phyloP scores from a whole-genome alignment of 1,140 invertebrate genomes.

The Euura saliciscinereae region DNA sequence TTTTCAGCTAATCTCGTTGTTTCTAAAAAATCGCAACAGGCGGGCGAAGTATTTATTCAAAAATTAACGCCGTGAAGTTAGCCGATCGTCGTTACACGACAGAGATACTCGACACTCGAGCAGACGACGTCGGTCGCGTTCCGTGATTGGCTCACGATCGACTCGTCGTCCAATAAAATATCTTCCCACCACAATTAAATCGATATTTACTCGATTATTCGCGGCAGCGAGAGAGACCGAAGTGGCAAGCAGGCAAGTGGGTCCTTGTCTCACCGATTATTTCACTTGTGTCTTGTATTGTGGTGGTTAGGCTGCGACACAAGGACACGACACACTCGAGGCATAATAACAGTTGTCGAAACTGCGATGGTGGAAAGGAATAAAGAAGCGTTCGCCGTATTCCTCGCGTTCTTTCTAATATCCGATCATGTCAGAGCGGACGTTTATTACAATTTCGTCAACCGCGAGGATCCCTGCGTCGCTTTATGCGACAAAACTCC shows the following conservation, averaged over 20 bases:
- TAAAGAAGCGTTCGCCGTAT: constrained; percentile 17
- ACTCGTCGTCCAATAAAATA: constrained; percentile 20
- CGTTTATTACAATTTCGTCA: constrained; percentile 37
- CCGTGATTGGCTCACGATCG: too few species aligned
- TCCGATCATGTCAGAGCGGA: constrained; percentile 27
- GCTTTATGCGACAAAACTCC: constrained; percentile 45
- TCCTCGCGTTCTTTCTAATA: constrained; percentile 22
- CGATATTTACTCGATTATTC: constrained; percentile 37
- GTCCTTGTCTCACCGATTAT: not conserved
- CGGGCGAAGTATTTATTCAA: too few species aligned
- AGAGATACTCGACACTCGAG: not conserved
- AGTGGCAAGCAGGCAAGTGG: not conserved
- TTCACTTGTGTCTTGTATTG: not conserved
- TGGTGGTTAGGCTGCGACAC: not conserved
- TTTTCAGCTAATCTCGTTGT: too few species aligned
- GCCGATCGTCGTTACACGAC: not conserved
- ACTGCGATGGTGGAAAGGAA: constrained; percentile 24
- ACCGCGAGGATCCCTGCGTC: constrained; percentile 46
- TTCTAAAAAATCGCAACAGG: too few species aligned
- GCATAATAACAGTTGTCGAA: not conserved
- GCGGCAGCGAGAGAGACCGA: not conserved
- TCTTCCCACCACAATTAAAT: constrained; percentile 33
- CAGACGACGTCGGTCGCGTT: not conserved
- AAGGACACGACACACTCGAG: too few species aligned
- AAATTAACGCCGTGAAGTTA: not conserved